phyloP scores from a whole-genome alignment of 2,888 invertebrate genomes.

The Drosophila subsilvestris region DNA sequence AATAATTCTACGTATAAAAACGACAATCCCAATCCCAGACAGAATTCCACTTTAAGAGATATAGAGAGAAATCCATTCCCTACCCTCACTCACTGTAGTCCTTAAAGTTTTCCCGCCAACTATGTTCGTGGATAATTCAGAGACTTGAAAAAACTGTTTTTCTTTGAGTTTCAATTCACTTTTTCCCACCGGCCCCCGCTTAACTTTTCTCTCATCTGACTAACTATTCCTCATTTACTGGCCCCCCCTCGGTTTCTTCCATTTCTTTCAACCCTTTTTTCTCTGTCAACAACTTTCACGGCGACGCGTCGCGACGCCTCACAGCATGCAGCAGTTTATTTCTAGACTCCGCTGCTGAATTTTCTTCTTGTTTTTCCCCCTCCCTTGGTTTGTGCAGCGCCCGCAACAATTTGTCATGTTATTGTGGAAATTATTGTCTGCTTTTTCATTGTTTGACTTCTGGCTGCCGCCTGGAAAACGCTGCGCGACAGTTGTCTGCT shows the following conservation, averaged over 20 bases:
- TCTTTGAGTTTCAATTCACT: neutral
- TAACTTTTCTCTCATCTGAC: constrained; percentile 13
- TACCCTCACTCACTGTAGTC: neutral
- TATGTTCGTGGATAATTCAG: no score
- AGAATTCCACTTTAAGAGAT: no score
- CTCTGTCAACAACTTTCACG: constrained; percentile 7
- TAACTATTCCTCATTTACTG: constrained; percentile 18
- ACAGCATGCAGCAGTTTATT: constrained; percentile 39
- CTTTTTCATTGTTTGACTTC: constrained; percentile 75
- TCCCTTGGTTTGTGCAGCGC: constrained; percentile 49
- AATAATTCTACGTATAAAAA: no score
- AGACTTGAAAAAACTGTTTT: neutral
- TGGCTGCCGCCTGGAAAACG: constrained; percentile 61
- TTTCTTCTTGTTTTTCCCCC: constrained; percentile 17
- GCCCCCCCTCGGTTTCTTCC: neutral
- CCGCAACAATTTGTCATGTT: constrained; percentile 76
- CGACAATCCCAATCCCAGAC: no score
- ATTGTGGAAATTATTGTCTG: constrained; percentile 78
- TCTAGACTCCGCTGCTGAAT: constrained; percentile 22
- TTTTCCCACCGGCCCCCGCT: neutral
- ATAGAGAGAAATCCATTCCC: no score
- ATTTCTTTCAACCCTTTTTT: constrained; percentile 13
- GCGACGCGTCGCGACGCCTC: constrained; percentile 30
- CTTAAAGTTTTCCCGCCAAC: neutral
- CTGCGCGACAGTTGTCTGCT: constrained; percentile 35